Percentiles rank a stretch among this genome's conserved stretches.
Evolutionary conservation across 2,888 invertebrate genomes (phyloP).

Genomic region (Priocnemis perturbator): DNA sequence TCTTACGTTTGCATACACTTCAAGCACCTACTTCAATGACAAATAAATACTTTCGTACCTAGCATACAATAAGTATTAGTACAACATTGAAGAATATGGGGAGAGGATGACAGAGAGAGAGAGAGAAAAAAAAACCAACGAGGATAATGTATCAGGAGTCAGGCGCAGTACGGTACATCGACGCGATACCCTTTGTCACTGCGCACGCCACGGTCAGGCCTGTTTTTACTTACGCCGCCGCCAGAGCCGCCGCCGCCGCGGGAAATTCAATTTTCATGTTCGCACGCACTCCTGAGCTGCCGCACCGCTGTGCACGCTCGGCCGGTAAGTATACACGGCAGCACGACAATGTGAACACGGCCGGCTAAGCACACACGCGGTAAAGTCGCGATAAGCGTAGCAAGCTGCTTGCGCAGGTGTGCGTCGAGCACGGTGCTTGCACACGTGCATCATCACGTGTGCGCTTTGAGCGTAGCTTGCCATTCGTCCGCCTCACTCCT

Average conservation of each 20-base stretch:
- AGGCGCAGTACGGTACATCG: background rate
- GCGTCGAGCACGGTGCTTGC: slow-evolving; percentile 13
- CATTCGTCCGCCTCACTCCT: too few species aligned
- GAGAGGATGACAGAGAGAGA: background rate
- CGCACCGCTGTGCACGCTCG: background rate
- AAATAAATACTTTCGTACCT: too few species aligned
- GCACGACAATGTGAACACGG: slow-evolving; percentile 46
- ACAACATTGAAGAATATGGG: too few species aligned
- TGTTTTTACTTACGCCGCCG: slow-evolving; percentile 17
- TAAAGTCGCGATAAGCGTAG: slow-evolving; percentile 39
- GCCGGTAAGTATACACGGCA: slow-evolving; percentile 20
- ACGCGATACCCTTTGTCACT: slow-evolving; percentile 5
- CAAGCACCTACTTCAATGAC: too few species aligned
- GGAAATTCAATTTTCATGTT: slow-evolving; percentile 52
- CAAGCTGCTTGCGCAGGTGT: slow-evolving; percentile 37
- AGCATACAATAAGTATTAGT: too few species aligned
- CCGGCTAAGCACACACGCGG: slow-evolving; percentile 31
- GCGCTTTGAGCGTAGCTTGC: slow-evolving; percentile 19
- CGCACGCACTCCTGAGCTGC: slow-evolving; percentile 21
- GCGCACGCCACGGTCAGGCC: background rate
- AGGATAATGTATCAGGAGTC: background rate
- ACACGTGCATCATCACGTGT: slow-evolving; percentile 27
- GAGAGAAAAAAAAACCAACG: background rate
- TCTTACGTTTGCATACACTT: too few species aligned
- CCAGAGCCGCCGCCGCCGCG: slow-evolving; percentile 18